Evolutionary conservation across 2,113 vertebrate species (phyloP).

Genomic region (Seriola rivoliana): DNA sequence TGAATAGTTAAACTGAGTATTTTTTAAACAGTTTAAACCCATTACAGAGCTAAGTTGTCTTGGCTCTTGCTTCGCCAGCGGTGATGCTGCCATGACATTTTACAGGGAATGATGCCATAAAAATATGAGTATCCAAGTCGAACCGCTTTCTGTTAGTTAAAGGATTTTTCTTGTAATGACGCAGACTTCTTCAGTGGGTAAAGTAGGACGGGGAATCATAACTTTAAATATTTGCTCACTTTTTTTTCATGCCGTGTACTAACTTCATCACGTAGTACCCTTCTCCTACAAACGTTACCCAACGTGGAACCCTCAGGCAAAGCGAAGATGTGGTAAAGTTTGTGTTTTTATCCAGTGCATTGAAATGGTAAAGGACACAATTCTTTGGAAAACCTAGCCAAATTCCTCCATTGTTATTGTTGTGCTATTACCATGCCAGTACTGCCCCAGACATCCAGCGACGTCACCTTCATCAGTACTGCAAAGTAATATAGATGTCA

Average conservation of each 20-base stretch:
- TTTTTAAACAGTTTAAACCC: background rate
- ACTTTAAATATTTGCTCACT: background rate
- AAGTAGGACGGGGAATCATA: background rate
- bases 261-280: background rate
- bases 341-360: background rate
- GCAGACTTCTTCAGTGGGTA: background rate
- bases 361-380: background rate
- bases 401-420: constrained; percentile 3
- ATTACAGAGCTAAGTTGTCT: constrained; percentile 1
- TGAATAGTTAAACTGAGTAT: accelerated
- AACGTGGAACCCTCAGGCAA: background rate
- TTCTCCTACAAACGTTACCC: background rate
- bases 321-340: background rate
- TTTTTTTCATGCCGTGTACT: background rate
- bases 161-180: background rate
- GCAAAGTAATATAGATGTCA: background rate
- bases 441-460: background rate
- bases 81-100: constrained; percentile 59
- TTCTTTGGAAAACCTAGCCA: background rate
- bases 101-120: constrained; percentile 31
- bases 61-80: constrained; percentile 1
- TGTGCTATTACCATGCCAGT: constrained; percentile 16
- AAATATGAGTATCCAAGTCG: background rate
- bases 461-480: background rate
- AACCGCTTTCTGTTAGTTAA: background rate